A percentile compares a stretch with the other conserved stretches of the same genome.
These are phyloP conservation scores for Drosophila cognata DNA, from an alignment of 2,888 invertebrate species.

Conservation along the genomic window DNA sequence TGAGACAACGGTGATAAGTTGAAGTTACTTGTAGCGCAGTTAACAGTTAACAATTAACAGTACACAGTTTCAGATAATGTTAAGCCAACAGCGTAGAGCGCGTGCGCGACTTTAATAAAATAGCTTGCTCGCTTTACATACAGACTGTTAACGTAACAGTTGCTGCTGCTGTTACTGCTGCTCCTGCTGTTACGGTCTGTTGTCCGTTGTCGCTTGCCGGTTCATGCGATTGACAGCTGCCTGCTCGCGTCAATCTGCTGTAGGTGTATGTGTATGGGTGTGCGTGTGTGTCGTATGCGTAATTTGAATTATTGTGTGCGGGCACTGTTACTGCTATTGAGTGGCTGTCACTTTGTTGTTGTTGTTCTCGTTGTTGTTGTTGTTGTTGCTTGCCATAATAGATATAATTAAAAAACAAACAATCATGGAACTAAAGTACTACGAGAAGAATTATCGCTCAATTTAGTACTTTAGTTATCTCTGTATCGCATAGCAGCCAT, in stretches of 20 bases:
- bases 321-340: not conserved
- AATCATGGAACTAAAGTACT: not conserved
- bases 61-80: not conserved
- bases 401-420: slow-evolving; percentile 39
- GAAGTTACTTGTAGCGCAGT: not conserved
- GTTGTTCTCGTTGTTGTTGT: not conserved
- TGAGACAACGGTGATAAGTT: not conserved
- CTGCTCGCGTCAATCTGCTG: slow-evolving; percentile 6
- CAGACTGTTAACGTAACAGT: slow-evolving; percentile 8
- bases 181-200: not conserved
- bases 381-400: not conserved
- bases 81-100: slow-evolving; percentile 13
- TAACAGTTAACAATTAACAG: slow-evolving; percentile 3
- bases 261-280: not conserved
- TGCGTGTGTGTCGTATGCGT: slow-evolving; percentile 47
- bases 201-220: not conserved
- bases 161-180: slow-evolving; percentile 15
- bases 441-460: not conserved
- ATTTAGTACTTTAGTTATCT: not conserved
- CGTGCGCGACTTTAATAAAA: slow-evolving; percentile 26
- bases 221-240: slow-evolving; percentile 57
- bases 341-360: not conserved
- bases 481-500: slow-evolving; percentile 34
- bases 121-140: not conserved
- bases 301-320: slow-evolving; percentile 28